phyloP scores from a whole-genome alignment of 2,888 invertebrate species.

The Mesorhabditis spiculigera region DNA sequence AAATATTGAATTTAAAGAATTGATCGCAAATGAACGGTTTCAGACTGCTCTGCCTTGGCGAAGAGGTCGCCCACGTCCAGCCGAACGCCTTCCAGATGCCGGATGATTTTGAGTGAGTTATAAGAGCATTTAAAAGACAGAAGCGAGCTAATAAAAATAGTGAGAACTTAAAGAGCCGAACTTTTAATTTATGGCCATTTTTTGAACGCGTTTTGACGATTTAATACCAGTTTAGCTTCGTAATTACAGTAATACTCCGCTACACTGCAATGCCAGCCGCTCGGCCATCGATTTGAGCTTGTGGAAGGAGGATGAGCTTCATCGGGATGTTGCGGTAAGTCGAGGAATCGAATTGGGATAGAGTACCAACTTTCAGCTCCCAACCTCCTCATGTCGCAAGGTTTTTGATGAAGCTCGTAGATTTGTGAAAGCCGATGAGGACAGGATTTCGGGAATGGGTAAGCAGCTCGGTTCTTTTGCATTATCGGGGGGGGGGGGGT shows the following conservation, averaged over 20 bases:
- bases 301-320: conserved; percentile 2
- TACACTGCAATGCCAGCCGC: not conserved
- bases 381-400: not conserved
- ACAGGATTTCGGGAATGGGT: not conserved
- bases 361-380: not conserved
- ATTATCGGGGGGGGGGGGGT: no score
- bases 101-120: not conserved
- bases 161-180: not conserved
- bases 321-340: not conserved
- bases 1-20: no score
- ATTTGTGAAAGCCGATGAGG: not conserved
- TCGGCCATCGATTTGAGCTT: not conserved
- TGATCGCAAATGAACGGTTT: not conserved
- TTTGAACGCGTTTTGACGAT: no score
- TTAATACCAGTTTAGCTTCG: no score
- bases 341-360: not conserved
- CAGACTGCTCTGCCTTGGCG: not conserved
- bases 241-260: not conserved
- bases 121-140: not conserved
- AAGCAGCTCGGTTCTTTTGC: no score
- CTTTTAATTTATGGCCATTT: no score
- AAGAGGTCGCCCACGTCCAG: not conserved
- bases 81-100: not conserved
- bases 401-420: not conserved
- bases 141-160: not conserved